Conservation (phyloP, 2,888 invertebrate species). For the Cybosia mesomella region DNA sequence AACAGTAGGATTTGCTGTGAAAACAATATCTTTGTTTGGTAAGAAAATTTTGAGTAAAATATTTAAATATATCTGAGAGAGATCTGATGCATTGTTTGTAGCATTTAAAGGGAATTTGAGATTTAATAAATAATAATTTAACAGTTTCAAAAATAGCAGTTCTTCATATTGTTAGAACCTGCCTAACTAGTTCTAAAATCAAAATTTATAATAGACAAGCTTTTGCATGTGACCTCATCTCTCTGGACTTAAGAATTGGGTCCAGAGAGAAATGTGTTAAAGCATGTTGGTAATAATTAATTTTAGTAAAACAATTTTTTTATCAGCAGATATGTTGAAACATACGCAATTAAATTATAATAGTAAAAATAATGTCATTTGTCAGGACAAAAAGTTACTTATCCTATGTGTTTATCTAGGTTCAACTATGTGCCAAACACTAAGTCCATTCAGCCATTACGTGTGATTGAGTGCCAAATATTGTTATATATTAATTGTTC, state of each 20-base stretch:
- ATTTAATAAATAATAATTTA: background rate
- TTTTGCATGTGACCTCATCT: background rate
- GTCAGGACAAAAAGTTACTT: background rate
- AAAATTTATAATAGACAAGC: no score
- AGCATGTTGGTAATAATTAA: no score
- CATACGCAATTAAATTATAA: no score
- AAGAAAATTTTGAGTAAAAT: background rate
- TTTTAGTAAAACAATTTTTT: no score
- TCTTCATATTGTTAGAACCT: background rate
- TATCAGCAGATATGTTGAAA: no score
- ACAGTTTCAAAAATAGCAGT: background rate
- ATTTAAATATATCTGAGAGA: background rate
- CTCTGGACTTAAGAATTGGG: background rate
- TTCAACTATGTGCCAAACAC: background rate
- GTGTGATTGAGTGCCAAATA: no score
- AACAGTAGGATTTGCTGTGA: conserved; percentile 20
- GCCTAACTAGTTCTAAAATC: background rate
- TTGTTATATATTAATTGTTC: no score
- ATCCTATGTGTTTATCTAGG: background rate
- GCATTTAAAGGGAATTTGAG: background rate
- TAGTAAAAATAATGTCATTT: no score
- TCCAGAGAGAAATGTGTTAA: background rate
- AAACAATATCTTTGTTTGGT: conserved; percentile 2
- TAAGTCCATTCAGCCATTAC: background rate
- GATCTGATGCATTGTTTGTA: background rate